Conservation (phyloP, 2,888 invertebrate species). For the Archips crataeganus region DNA sequence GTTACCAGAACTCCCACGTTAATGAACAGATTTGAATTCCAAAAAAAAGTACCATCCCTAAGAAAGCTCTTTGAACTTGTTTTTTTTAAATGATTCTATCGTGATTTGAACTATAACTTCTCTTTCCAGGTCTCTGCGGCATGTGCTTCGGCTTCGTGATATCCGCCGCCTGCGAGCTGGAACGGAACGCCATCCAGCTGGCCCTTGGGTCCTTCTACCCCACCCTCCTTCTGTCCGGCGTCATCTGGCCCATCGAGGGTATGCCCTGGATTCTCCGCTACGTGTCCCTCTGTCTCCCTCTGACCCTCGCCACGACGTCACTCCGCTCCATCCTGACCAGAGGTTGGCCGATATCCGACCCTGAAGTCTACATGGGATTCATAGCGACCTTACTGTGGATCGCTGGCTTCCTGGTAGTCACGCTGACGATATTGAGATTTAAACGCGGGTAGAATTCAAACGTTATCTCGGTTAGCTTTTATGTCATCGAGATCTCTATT, state of each 20-base stretch:
- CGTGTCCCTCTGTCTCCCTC: conserved; percentile 93
- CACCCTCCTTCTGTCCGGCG: conserved; percentile 95
- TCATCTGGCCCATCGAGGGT: conserved; percentile 98
- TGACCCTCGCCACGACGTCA: conserved; percentile 97
- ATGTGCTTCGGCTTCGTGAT: conserved; percentile 99
- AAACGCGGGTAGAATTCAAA: conserved; percentile 88
- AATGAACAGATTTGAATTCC: too few relatives aligned
- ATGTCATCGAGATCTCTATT: background rate
- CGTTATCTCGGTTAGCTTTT: background rate
- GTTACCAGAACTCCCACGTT: too few relatives aligned
- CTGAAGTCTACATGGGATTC: conserved; percentile 95
- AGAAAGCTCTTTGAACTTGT: too few relatives aligned
- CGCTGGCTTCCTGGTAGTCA: conserved; percentile 91
- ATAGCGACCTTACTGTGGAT: conserved; percentile 95
- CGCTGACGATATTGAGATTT: conserved; percentile 91
- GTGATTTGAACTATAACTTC: too few relatives aligned
- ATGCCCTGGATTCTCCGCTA: conserved; percentile 95
- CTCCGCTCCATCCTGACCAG: conserved; percentile 94
- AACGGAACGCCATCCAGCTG: conserved; percentile 96
- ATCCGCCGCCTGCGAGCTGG: conserved; percentile 96
- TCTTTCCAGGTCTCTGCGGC: conserved; percentile 90
- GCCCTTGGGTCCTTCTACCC: conserved; percentile 98
- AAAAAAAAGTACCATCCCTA: too few relatives aligned
- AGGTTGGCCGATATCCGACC: conserved; percentile 93
- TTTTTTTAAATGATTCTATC: too few relatives aligned